phyloP scores from a whole-genome alignment of 1,140 invertebrate genomes.

The Luehdorfia chinensis region DNA sequence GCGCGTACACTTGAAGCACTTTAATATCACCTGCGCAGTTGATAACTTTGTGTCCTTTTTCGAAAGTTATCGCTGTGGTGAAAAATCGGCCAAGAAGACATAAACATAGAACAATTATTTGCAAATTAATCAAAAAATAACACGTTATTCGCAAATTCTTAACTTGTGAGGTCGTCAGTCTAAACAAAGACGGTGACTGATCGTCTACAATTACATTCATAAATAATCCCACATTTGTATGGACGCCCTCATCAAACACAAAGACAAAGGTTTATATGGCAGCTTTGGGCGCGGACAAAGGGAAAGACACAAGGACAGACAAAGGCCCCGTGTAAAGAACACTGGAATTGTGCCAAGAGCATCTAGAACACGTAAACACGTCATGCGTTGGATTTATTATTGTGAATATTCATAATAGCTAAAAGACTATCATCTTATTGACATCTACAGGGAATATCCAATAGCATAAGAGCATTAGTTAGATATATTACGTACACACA shows the following conservation, averaged over 20 bases:
- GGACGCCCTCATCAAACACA: conserved; percentile 31
- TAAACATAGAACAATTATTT: too few relatives aligned
- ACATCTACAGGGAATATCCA: too few relatives aligned
- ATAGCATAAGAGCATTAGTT: too few relatives aligned
- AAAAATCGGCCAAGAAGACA: too few relatives aligned
- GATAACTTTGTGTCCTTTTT: too few relatives aligned
- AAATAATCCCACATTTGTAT: conserved; percentile 33
- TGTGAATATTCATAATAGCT: neutral
- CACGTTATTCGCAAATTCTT: conserved; percentile 1
- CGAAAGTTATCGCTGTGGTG: too few relatives aligned
- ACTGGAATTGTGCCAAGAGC: conserved; percentile 40
- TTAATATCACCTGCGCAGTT: too few relatives aligned
- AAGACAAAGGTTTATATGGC: conserved; percentile 26
- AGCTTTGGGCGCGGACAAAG: conserved; percentile 38
- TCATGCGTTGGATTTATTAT: conserved; percentile 17
- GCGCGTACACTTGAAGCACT: too few relatives aligned
- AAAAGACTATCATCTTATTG: too few relatives aligned
- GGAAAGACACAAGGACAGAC: conserved; percentile 39
- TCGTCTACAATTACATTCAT: conserved; percentile 20
- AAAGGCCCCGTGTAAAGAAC: conserved; percentile 36
- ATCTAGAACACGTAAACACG: conserved; percentile 12
- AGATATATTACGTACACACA: too few relatives aligned
- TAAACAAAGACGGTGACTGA: conserved; percentile 10
- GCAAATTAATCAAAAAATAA: too few relatives aligned
- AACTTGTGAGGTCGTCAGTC: conserved; percentile 1